Conservation (phyloP, 2,113 vertebrate species). For the Neotragus pygmaeus region DNA sequence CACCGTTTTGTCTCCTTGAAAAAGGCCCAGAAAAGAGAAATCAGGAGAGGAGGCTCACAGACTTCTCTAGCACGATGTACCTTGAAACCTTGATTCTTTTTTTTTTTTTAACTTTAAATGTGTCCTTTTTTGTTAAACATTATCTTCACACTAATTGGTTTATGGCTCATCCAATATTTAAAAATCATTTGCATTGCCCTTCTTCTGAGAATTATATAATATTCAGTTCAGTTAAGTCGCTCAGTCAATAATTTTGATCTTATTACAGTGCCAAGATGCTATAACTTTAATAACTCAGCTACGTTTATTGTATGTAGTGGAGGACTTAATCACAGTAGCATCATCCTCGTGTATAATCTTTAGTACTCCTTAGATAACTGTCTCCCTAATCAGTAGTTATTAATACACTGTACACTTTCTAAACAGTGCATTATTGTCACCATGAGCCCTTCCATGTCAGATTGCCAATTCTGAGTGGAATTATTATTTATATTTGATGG, state of each 20-base stretch:
- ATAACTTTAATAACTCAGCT: slow-evolving; percentile 59
- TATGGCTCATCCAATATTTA: background rate
- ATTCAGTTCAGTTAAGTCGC: too few species aligned
- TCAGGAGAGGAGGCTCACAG: background rate
- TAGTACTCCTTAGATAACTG: slow-evolving; percentile 58
- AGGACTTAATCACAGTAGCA: slow-evolving; percentile 71
- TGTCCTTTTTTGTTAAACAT: background rate
- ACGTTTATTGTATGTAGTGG: slow-evolving; percentile 68
- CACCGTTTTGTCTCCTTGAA: background rate
- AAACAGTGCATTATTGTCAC: background rate
- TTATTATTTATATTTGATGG: slow-evolving; percentile 30
- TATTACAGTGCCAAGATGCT: slow-evolving; percentile 64
- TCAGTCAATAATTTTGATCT: slow-evolving; percentile 71
- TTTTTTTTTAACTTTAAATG: background rate
- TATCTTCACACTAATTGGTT: background rate
- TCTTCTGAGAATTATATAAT: background rate
- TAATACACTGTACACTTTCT: slow-evolving; percentile 53
- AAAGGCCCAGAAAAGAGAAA: background rate
- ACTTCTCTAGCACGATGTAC: background rate
- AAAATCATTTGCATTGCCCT: background rate
- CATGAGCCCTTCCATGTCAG: background rate
- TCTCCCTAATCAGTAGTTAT: slow-evolving; percentile 47
- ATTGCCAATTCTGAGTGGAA: slow-evolving; percentile 4
- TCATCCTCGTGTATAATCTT: slow-evolving; percentile 60
- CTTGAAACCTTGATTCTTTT: background rate